Evolutionary conservation across 2,888 invertebrate genomes (phyloP), one percentile per base, ranked within the genome.

Genomic region (Punctoribates punctum): DNA sequence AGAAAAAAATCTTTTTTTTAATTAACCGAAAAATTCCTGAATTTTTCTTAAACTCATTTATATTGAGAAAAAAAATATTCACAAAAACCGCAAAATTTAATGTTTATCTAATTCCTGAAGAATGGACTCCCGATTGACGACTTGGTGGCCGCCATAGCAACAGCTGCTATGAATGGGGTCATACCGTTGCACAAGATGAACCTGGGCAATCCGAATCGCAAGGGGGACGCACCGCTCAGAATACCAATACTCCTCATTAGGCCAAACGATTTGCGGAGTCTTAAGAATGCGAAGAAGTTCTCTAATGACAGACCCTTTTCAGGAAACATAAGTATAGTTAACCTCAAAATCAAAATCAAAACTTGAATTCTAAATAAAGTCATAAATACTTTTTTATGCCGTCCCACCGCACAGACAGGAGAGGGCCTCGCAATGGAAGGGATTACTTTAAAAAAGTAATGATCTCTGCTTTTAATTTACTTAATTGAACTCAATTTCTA

Each of bases 171-270:
- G 48, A 75, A 75, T 25, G 75, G 75, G 34, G 75, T 48, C 38
- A 75, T 75, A 9, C 75, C 75, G n/a, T 75, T 75, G 25, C 73
- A 75, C 34, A 75, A 75, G 25, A 25, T 75, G 25, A 48, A 75
- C 34, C 20, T 75, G 27, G 27, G 29, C 29, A 70, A 70, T n/a
- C 51, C 67, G 20, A 38, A 29, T 20, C 70, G 70, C 15, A 34
- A 65, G 17, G 57, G 57, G 2, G 57, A 57, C 13, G 54, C 11
- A 13, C 42, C 72, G 15, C 27, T 75, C 9, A 46, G 70, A 51
- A 75, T 75, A 29, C 75, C 75, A 13, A 75, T 75, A 38, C 70
- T 75, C 20, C 29, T 75, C 6, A 46, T 75, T 46, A 46, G 70
- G 46, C 72, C 70, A 13, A 72, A 75, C 46, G 75, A 72, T 38